Conservation (phyloP, 2,113 vertebrate genomes). For the Pygoscelis adeliae region DNA sequence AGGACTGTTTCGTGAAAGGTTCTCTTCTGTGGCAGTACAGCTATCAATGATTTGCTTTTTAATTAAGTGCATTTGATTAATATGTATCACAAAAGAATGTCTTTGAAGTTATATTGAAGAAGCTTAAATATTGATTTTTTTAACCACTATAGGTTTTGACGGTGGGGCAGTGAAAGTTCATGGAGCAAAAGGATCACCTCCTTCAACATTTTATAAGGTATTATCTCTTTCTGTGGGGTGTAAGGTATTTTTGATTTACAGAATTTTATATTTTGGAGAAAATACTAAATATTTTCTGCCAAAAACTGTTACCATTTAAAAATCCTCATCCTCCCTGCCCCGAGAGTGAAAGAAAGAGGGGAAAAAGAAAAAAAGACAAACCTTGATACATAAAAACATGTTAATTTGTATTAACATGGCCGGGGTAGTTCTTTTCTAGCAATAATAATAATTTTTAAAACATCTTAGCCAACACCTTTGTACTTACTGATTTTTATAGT, state of each 20-base stretch:
- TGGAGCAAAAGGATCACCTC: conserved; percentile 77
- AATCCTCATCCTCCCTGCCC: not conserved
- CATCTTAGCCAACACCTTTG: not conserved
- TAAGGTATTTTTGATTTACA: not conserved
- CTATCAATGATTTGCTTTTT: not conserved
- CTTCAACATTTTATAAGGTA: conserved; percentile 83
- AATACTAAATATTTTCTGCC: not conserved
- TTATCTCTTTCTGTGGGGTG: not conserved
- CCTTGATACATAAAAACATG: not conserved
- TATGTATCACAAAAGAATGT: not conserved
- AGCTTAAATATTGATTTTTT: not conserved
- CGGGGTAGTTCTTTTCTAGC: not conserved
- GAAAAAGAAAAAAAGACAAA: not conserved
- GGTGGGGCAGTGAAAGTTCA: conserved; percentile 77
- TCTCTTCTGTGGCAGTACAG: not conserved
- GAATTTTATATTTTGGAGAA: not conserved
- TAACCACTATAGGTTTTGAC: conserved; percentile 69
- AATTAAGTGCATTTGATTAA: not conserved
- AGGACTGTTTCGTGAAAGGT: not conserved
- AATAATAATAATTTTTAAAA: not conserved
- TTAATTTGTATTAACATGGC: not conserved
- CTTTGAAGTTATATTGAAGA: not conserved
- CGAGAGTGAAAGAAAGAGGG: not conserved
- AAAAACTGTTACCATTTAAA: not conserved
- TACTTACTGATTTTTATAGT: not conserved